Base-by-base conservation (phyloP, 2,113 vertebrate species). In the Platichthys flesus region DNA sequence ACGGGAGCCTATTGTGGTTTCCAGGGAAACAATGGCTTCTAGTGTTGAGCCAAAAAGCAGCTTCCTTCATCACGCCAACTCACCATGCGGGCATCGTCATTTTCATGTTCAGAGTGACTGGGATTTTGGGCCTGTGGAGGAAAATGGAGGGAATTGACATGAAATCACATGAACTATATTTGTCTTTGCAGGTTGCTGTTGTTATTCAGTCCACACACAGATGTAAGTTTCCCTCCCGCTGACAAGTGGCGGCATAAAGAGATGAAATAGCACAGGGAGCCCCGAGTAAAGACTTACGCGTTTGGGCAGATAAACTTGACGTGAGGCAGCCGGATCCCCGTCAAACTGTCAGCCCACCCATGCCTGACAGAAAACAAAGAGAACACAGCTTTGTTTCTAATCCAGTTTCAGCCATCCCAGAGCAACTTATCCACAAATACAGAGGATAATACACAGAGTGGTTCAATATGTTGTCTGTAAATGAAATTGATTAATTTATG, bases 291-390 rank as follows among this genome's bases (percentile, higher is more conserved):
- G 81, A 97, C 98, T 97, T 86, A 99, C 98, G 98, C 98, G 3
- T 99, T 96, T 82, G 98, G 98, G 85, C 97, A 99, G 88, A 99
- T 99, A 78, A 97, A 97, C 76, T 99, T 99, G 92, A 99, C 94
- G 0, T 99, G 95, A 83, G 97, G 97, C 73, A 97, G 95, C 91
- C 93, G 95, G 91, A 98, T 98, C 87, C 91, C 91, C 49, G 94
- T 95, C 87, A 99, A 87, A 61, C 95, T 87, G 0, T 99, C 96
- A 54, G 96, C 97, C 98, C 98, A 99, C 87, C 97, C 97, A 83
- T 98, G 96, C 83, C 98, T 99, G 90, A 67, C 51, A 52, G 78
- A 88, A 75, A 69, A 70, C 79, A 67, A 73, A 75, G 40, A 73
- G 66, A 79, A 51, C 86, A 23, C 0, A 49, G n/a, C 31, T 73